Evolutionary conservation across 2,888 invertebrate species (phyloP), one percentile per base, ranked within the genome.

Genomic region (Phania funesta): DNA sequence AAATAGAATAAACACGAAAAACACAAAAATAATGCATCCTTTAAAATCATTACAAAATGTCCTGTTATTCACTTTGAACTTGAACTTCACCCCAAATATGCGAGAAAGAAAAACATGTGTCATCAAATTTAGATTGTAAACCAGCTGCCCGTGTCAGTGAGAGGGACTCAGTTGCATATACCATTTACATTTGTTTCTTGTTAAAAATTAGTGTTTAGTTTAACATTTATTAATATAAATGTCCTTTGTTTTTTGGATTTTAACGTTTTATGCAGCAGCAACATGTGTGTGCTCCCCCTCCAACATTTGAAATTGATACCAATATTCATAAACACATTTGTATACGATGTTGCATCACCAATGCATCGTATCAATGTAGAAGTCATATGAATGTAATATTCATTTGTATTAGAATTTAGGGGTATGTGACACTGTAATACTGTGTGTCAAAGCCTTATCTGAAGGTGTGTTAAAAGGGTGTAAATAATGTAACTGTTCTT

Each of bases 161-260:
- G 41, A 26, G 48, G 9, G n/a, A 41, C 6, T 60, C 7, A 11
- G 32, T 26, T 44, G 46, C 44, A 78, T 74, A 82, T 74, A 60
- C 74, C 70, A 82, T 81, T 81, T 84, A 68, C 81, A 84, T 84
- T 84, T 84, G 81, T 79, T 79, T 79, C 84, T 71, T 68, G 79
- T 84, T 84, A 84, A 84, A 83, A 84, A 84, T 84, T 84, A 84
- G 84, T 84, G 76, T 83, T 82, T 75, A 70, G 68, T 77, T 77
- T 65, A 70, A 78, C 70, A 82, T 74, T 78, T 81, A 78, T 82
- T 78, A 82, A 74, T 78, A 82, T 70, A 78, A 82, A 82, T 78
- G 78, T 82, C 77, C 73, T 74, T 76, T 60, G 22, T 16, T 29
- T 58, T 32, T 46, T 35, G 8, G 7, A 22, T 60, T 44, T 46